A percentile compares a stretch with the other conserved stretches of the same genome.
Conservation (phyloP, 1,140 invertebrate species). For the Leptestheria dahalacensis region DNA sequence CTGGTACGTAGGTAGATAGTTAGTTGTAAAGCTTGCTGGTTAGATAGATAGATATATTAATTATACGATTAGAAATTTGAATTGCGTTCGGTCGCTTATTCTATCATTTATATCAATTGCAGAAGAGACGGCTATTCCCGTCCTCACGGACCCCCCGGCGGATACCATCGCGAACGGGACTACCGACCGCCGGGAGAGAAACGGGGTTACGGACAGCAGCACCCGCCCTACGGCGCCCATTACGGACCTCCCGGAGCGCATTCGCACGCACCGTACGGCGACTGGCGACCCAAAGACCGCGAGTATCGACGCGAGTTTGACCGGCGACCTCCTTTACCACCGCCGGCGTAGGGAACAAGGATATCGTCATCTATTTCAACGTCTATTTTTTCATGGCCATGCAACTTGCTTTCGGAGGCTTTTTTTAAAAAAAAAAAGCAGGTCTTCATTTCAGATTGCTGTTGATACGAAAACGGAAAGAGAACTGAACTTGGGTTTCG, state of each 20-base stretch:
- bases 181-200: conserved; percentile 25
- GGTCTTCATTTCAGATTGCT: too few species aligned
- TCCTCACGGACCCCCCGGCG: not conserved
- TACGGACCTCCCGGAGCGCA: not conserved
- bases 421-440: too few species aligned
- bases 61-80: not conserved
- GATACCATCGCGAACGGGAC: conserved; percentile 22
- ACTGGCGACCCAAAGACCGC: conserved; percentile 22
- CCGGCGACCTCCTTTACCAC: conserved; percentile 30
- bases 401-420: too few species aligned
- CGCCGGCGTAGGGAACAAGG: conserved; percentile 2
- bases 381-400: too few species aligned
- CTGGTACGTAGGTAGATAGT: not conserved
- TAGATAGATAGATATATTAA: not conserved
- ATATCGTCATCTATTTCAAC: too few species aligned
- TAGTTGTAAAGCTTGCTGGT: not conserved
- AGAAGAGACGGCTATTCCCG: conserved; percentile 12
- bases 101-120: not conserved
- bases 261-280: conserved; percentile 16
- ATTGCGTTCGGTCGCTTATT: not conserved
- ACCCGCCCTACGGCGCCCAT: conserved; percentile 25
- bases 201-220: conserved; percentile 26
- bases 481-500: too few species aligned
- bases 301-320: conserved; percentile 41
- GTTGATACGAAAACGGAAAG: too few species aligned